These are phyloP conservation scores for Scylla paramamosain DNA, from an alignment of 1,140 invertebrate species.

Conservation along the genomic window DNA sequence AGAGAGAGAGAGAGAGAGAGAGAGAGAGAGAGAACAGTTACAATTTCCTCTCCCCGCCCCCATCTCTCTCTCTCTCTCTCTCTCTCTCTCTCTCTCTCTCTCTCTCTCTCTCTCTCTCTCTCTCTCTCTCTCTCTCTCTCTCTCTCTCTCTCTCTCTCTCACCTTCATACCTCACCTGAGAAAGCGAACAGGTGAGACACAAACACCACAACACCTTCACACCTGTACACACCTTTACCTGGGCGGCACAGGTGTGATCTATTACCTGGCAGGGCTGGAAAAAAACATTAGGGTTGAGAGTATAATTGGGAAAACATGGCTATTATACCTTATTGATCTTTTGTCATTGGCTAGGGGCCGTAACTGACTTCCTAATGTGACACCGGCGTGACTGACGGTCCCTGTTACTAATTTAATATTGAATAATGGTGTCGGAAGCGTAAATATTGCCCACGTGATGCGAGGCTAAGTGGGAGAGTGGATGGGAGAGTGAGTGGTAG, in stretches of 20 bases:
- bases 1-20: not conserved
- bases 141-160: not conserved
- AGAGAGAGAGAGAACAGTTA: not conserved
- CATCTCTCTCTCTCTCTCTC: too few species aligned
- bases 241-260: too few species aligned
- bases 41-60: too few species aligned
- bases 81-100: not conserved
- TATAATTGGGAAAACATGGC: not conserved
- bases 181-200: too few species aligned
- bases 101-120: constrained; percentile 11
- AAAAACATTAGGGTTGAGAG: not conserved
- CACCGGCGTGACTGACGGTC: not conserved
- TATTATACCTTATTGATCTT: not conserved
- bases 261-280: too few species aligned
- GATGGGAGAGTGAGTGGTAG: not conserved
- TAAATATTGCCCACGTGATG: not conserved
- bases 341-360: not conserved
- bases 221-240: too few species aligned
- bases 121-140: not conserved
- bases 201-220: too few species aligned
- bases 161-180: not conserved
- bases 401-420: not conserved
- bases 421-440: not conserved
- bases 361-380: not conserved
- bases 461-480: too few species aligned